A percentile compares a stretch with the other conserved stretches of the same genome.
These are phyloP conservation scores for Tuta absoluta DNA, from an alignment of 2,888 invertebrate species.

Conservation along the genomic window DNA sequence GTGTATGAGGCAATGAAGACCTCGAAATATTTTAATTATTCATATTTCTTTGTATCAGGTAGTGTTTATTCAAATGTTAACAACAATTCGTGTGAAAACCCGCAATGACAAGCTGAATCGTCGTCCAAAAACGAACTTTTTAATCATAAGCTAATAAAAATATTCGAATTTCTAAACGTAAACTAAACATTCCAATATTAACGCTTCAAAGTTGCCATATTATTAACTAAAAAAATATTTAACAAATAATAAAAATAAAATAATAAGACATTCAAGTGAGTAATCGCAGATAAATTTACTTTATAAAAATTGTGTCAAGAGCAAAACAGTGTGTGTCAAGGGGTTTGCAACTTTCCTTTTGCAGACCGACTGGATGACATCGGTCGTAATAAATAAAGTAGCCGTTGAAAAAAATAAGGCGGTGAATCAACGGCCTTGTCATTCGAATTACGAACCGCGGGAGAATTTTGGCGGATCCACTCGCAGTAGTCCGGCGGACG, in stretches of 20 bases:
- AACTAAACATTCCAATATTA: conserved; percentile 74
- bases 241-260: conserved; percentile 34
- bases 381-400: conserved; percentile 51
- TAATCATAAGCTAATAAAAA: conserved; percentile 47
- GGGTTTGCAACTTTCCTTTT: conserved; percentile 77
- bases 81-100: conserved; percentile 60
- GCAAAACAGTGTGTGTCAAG: conserved; percentile 75
- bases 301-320: conserved; percentile 74
- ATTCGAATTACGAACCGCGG: conserved; percentile 53
- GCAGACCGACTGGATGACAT: conserved; percentile 70
- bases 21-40: conserved; percentile 57
- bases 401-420: conserved; percentile 38
- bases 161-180: conserved; percentile 44
- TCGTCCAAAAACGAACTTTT: conserved; percentile 40
- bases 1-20: conserved; percentile 53
- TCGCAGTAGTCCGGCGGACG: conserved; percentile 49
- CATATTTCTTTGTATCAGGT: conserved; percentile 62
- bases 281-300: conserved; percentile 48
- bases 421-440: conserved; percentile 66
- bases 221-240: conserved; percentile 48
- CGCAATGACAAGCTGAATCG: conserved; percentile 56
- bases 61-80: conserved; percentile 72
- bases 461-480: conserved; percentile 75
- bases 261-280: conserved; percentile 48
- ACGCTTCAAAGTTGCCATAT: conserved; percentile 73